Evolutionary conservation across 2,113 vertebrate genomes (phyloP).

Genomic region (Andinoacara biseriatus): DNA sequence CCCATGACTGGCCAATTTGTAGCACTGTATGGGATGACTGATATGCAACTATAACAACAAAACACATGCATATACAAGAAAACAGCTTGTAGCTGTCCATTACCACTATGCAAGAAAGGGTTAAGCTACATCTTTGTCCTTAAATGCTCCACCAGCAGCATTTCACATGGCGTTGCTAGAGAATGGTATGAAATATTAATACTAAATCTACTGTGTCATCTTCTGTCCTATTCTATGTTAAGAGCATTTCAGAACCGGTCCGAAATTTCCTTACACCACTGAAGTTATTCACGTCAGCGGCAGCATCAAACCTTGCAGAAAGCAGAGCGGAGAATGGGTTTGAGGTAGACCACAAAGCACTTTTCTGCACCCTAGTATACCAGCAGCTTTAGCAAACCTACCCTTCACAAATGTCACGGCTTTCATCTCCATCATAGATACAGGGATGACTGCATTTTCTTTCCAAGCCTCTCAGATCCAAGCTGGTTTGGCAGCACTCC

Average conservation of each 20-base stretch:
- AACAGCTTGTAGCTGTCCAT: too few species aligned
- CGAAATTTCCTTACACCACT: neutral
- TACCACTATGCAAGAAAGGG: too few species aligned
- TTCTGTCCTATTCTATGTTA: neutral
- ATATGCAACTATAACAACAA: too few species aligned
- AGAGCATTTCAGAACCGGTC: neutral
- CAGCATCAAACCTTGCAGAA: neutral
- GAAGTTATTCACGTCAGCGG: neutral
- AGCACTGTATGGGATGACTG: too few species aligned
- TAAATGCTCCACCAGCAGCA: neutral
- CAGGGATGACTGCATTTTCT: neutral
- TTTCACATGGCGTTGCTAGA: neutral
- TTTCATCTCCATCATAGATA: neutral
- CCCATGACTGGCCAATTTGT: too few species aligned
- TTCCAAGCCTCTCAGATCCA: neutral
- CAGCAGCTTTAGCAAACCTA: neutral
- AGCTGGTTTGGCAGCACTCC: neutral
- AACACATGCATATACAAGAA: too few species aligned
- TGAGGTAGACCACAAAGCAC: neutral
- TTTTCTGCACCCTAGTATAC: neutral
- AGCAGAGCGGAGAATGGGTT: neutral
- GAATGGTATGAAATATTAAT: constrained; percentile 31
- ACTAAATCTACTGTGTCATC: neutral
- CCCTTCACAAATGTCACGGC: neutral
- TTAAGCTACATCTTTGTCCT: constrained; percentile 22